These are phyloP conservation scores for Magallana angulata DNA, from an alignment of 1,140 invertebrate genomes.

Conservation along the genomic window DNA sequence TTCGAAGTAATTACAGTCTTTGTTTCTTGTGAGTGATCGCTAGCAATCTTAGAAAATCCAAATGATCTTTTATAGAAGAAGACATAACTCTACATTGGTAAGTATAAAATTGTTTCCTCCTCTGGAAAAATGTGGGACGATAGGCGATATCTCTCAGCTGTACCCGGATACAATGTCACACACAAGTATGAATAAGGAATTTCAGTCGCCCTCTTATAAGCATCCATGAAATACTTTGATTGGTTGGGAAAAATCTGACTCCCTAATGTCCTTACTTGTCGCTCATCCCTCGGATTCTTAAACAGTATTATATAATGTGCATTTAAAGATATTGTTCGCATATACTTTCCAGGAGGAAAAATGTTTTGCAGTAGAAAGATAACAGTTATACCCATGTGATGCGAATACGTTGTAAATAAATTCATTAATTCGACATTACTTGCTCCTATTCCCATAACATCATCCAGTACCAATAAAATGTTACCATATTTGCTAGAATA, in stretches of 20 bases:
- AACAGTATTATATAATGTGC: constrained; percentile 40
- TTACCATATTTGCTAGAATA: neutral
- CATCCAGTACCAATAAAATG: constrained; percentile 45
- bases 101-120: constrained; percentile 34
- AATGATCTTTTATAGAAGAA: neutral
- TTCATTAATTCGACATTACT: constrained; percentile 43
- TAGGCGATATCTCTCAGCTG: neutral
- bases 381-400: constrained; percentile 44
- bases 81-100: constrained; percentile 20
- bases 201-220: neutral
- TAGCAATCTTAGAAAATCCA: neutral
- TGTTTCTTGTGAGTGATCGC: neutral
- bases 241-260: neutral
- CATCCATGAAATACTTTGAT: constrained; percentile 31
- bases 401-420: constrained; percentile 37
- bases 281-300: constrained; percentile 38
- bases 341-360: constrained; percentile 42
- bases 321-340: constrained; percentile 1
- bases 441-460: constrained; percentile 38
- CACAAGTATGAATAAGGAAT: neutral
- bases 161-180: neutral
- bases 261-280: constrained; percentile 26
- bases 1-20: neutral
- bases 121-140: constrained; percentile 30
- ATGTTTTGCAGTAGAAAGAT: constrained; percentile 51